Conservation (phyloP, 2,113 vertebrate genomes). For the Dicentrarchus labrax region DNA sequence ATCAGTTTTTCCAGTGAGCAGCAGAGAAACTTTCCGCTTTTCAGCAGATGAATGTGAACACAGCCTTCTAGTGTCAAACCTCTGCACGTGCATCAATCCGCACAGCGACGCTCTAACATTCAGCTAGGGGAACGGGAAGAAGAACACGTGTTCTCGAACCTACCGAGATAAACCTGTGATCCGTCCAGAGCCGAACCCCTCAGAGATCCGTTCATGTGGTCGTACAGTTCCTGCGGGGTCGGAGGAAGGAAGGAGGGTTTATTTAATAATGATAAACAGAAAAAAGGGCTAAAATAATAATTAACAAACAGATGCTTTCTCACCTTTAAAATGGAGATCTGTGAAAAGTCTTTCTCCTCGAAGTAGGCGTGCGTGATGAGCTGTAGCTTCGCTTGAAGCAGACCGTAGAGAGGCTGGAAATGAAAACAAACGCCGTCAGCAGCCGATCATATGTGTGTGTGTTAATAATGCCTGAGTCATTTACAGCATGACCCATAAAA, state of each 20-base stretch:
- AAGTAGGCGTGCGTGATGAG: conserved; percentile 99
- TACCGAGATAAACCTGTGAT: conserved; percentile 96
- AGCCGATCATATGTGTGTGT: not conserved
- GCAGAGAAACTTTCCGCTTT: too few species aligned
- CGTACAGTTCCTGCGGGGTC: conserved; percentile 92
- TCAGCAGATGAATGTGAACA: too few species aligned
- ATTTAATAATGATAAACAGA: not conserved
- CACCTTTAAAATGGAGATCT: conserved; percentile 99
- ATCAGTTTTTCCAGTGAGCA: too few species aligned
- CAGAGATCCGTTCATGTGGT: conserved; percentile 97
- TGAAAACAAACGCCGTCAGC: conserved; percentile 35
- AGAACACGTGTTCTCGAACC: conserved; percentile 20
- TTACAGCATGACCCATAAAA: not conserved
- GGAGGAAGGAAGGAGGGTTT: too few species aligned
- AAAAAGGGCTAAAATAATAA: too few species aligned
- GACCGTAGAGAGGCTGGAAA: conserved; percentile 93
- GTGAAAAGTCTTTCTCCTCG: conserved; percentile 98
- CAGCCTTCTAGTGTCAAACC: too few species aligned
- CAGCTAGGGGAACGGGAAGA: too few species aligned
- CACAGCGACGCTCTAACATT: too few species aligned
- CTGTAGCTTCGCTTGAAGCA: conserved; percentile 97
- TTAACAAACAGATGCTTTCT: not conserved
- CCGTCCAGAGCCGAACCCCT: conserved; percentile 89
- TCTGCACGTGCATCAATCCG: too few species aligned
- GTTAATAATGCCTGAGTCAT: not conserved